Evolutionary conservation across 2,888 invertebrate genomes (phyloP), one percentile per base, ranked within the genome.

Genomic region (Cataglyphis albicans): DNA sequence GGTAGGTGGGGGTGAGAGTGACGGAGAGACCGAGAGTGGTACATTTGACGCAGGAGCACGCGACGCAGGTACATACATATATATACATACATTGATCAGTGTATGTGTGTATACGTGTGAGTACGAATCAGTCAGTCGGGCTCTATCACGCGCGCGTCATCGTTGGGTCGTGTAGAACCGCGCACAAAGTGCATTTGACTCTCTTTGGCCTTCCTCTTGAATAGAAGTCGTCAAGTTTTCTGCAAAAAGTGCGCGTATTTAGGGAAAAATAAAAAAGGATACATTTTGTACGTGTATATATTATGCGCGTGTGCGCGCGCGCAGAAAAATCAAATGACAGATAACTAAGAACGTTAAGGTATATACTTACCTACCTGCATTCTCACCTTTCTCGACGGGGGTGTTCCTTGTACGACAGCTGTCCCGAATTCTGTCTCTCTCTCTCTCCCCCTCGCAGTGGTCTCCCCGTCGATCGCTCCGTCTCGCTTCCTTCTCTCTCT

Each of bases 61-160:
- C 70, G 70, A 72, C 18, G 35, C 41, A 15, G 15, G 12, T 44
- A 44, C 15, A 55, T 9, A 35, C 35, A 38, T 5, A 48, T 2
- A 44, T 15, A 29, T n/a, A 29, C 3, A 10, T 3, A 52, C 32
- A 38, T 32, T 10, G 38, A 25, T 25, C 10, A 3, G 38, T 7
- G 7, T 52, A 1, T 7, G 7, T 9, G 7, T 48, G 7, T 48
- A 18, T 18, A 3, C 6, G 3, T 32, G 9, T 32, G 18, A 18
- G 52, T 52, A 7, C n/a, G 15, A 63, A 57, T 76, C 76, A 75
- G 68, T 68, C 76, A 75, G 68, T 68, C 76, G 70, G 75, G 38
- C 55, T 76, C 76, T 68, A 68, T 68, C 76, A 38, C 67, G 67
- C 76, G 76, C 74, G 64, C 64, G 63, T 74, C 74, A 74, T 57